Evolutionary conservation across 2,888 invertebrate species (phyloP), one percentile per base, ranked within the genome.

Genomic region (Synanthedon myopaeformis): DNA sequence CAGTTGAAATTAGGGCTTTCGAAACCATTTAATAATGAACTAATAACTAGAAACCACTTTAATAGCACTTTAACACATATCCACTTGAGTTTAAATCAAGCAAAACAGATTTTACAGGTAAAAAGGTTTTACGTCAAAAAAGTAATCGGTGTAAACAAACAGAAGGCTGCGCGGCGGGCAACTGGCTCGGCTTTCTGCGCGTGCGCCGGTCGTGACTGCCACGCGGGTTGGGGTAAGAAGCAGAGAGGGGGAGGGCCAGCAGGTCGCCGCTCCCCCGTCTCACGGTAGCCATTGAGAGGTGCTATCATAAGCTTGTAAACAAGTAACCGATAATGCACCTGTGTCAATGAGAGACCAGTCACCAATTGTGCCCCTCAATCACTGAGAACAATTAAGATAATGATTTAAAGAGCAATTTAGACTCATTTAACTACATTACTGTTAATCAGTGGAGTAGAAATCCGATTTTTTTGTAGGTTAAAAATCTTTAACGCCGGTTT

Each of bases 151-250:
- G 82, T 85, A 82, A 86, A 86, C 83, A 87, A 86, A 77, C 78
- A 75, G 79, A 83, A 86, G 86, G 85, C 84, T 84, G 83, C 79
- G 80, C 82, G 82, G 77, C 80, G 76, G 69, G 73, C 82, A 77
- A 84, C 87, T 85, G 84, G 82, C 79, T 77, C 65, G 70, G 69
- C 68, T 76, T 70, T 72, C 68, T 81, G 85, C 85, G 84, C 83
- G 78, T 72, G 82, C 84, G 82, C 75, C 77, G 78, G 73, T 68
- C 67, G 70, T 59, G 62, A 61, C 56, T 59, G 57, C 56, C 61
- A 58, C 17, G 28, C 61, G 14, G 56, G 55, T 53, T 64, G 57
- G 61, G 64, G 59, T 65, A 62, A 51, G 67, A 68, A 57, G 66
- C 65, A 65, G 64, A 56, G 58, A 62, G 66, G 64, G 70, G 71